Conservation (phyloP, 2,113 vertebrate species). For the Procavia capensis region DNA sequence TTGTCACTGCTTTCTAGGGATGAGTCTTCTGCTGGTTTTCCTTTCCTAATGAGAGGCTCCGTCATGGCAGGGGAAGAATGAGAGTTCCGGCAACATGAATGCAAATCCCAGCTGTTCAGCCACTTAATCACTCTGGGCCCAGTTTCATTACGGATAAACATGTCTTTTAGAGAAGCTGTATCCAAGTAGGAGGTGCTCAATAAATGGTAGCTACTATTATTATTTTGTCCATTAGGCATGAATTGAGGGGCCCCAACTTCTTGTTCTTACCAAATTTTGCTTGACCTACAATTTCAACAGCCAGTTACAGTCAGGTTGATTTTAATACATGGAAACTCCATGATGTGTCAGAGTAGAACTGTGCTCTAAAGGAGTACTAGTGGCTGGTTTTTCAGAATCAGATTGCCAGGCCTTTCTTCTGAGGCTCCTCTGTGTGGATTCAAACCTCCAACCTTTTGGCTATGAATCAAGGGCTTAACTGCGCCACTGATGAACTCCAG, state of each 20-base stretch:
- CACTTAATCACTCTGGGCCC: neutral
- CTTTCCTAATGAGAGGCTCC: neutral
- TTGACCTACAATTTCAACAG: neutral
- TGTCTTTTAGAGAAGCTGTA: neutral
- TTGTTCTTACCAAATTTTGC: neutral
- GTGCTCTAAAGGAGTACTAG: neutral
- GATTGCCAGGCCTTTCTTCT: neutral
- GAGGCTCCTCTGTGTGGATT: neutral
- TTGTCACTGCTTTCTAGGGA: neutral
- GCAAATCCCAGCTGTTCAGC: neutral
- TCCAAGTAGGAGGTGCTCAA: neutral
- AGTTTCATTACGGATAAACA: neutral
- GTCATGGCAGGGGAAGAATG: fast-evolving
- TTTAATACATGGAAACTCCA: neutral
- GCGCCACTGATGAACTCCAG: neutral
- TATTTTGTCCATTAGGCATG: neutral
- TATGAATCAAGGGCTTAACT: neutral
- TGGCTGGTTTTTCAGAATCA: neutral
- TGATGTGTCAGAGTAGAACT: neutral
- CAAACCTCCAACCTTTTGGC: neutral
- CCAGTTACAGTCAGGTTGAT: neutral
- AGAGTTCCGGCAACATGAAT: neutral
- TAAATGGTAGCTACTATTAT: neutral
- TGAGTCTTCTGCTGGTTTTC: neutral
- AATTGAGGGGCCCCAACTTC: neutral